Evolutionary conservation across 2,888 invertebrate species (phyloP).

Genomic region (Watsonalla cultraria): DNA sequence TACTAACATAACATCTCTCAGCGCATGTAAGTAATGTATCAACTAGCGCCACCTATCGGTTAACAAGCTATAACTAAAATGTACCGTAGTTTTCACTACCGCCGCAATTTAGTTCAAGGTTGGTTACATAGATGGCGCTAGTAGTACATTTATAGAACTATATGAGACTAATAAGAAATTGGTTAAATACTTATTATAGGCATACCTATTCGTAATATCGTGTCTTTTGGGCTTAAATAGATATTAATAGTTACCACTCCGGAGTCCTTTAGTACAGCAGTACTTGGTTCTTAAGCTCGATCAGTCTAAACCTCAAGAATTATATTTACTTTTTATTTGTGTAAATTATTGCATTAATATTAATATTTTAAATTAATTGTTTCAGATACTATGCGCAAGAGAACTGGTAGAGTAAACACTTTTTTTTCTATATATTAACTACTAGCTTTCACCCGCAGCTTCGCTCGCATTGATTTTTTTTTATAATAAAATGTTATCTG

Average conservation of each 20-base stretch:
- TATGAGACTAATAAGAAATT: too few species aligned
- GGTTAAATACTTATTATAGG: too few species aligned
- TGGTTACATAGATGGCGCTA: conserved; percentile 46
- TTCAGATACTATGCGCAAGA: conserved; percentile 77
- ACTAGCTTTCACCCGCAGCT: too few species aligned
- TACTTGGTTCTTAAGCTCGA: too few species aligned
- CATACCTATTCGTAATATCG: too few species aligned
- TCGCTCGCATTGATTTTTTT: too few species aligned
- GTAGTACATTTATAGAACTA: conserved; percentile 7
- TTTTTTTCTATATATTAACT: conserved; percentile 9
- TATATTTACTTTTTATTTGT: too few species aligned
- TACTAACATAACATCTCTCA: neutral
- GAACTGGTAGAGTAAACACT: conserved; percentile 65
- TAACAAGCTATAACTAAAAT: conserved; percentile 8
- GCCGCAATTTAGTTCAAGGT: conserved; percentile 23
- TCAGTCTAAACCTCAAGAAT: too few species aligned
- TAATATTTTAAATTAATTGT: conserved; percentile 61
- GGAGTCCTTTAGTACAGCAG: too few species aligned
- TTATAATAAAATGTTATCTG: too few species aligned
- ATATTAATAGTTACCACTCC: too few species aligned
- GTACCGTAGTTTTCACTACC: neutral
- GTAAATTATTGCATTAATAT: conserved; percentile 24
- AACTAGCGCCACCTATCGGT: conserved; percentile 26
- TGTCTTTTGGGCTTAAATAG: too few species aligned
- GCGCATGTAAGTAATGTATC: neutral